phyloP scores from a whole-genome alignment of 1,140 invertebrate genomes.

The Microplitis demolitor region DNA sequence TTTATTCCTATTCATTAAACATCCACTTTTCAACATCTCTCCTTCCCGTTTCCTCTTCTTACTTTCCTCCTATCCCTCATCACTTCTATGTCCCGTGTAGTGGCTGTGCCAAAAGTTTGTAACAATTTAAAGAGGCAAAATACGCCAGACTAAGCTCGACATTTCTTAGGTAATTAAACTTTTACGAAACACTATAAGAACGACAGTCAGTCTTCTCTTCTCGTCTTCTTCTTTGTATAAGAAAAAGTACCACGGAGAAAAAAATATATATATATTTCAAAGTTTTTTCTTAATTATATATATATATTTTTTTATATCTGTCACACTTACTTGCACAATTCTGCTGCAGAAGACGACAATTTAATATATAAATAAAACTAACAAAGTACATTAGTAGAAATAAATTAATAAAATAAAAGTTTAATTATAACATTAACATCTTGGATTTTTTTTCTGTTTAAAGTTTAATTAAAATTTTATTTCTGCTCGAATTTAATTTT shows the following conservation, averaged over 20 bases:
- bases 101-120: conserved; percentile 25
- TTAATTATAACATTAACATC: too few species aligned
- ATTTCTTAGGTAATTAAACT: conserved; percentile 37
- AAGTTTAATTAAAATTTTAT: too few species aligned
- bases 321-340: too few species aligned
- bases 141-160: conserved; percentile 5
- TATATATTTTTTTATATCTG: not conserved
- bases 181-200: conserved; percentile 22
- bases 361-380: too few species aligned
- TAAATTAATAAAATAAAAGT: not conserved
- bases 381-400: not conserved
- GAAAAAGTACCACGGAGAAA: not conserved
- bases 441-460: too few species aligned
- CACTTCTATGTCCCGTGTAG: not conserved
- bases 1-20: conserved; percentile 13
- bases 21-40: conserved; percentile 9
- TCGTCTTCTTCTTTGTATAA: not conserved
- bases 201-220: not conserved
- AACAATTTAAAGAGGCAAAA: conserved; percentile 26
- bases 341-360: too few species aligned
- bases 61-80: not conserved
- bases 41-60: not conserved
- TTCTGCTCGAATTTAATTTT: too few species aligned
- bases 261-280: not conserved
- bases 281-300: not conserved